Base-by-base conservation (phyloP, 2,888 invertebrate species). In the Erebia epiphron region DNA sequence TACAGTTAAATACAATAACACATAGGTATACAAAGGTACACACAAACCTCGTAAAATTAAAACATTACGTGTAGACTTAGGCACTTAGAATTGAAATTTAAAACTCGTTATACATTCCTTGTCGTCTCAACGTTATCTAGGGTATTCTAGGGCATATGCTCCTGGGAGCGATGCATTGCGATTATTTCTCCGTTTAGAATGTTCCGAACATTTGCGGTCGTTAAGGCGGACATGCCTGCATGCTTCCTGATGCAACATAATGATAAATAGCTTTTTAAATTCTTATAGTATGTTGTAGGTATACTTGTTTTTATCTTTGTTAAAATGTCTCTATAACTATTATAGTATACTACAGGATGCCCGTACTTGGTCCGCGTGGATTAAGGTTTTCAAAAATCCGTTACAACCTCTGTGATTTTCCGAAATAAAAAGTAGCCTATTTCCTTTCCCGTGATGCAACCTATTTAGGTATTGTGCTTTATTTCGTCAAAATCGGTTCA, bases 161-260 rank as follows among this genome's bases (percentile, higher is more conserved):
- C 80, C 71, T 75, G 84, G 79, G 80, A 77, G 76, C 79, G 83
- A 86, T 89, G 87, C 85, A 85, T 82, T 76, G 83, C 83, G 86
- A 90, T 90, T 87, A 90, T 90, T 86, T 78, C 77, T 73, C 82
- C 86, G 88, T 91, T 91, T 90, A 80, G 80, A 80, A 79, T 75
- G 77, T 78, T 79, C 76, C 75, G 83, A 83, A 85, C 84, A 84
- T 86, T 85, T 80, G 78, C 79, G 83, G 84, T 90, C 89, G 89
- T 89, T 90, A 87, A 75, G 79, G 79, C 81, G 80, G 83, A 86
- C 87, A 84, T 84, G 83, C 80, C 80, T 82, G 72, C 62, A 46
- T 52, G 70, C 57, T 71, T 75, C 75, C 79, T 79, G 69, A 61
- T 74, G 68, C 64, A 61, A 71, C 62, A 70, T 73, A 70, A 74